phyloP scores from a whole-genome alignment of 2,113 vertebrate species.

The Lophochroa leadbeateri region DNA sequence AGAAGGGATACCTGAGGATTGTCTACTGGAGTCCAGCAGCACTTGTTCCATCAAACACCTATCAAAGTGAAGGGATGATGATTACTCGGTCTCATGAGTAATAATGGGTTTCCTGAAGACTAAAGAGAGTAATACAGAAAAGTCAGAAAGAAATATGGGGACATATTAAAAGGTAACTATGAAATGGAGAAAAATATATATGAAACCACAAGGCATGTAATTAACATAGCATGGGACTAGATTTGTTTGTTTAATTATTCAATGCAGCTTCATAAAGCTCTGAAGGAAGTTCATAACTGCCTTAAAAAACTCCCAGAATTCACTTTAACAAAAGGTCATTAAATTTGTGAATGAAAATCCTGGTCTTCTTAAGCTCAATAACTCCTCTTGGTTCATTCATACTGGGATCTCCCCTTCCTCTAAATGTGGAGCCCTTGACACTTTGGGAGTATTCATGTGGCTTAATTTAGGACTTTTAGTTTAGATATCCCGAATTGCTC shows the following conservation, averaged over 20 bases:
- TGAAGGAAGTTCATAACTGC: conserved; percentile 21
- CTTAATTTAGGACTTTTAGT: conserved; percentile 22
- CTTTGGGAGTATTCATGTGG: background rate
- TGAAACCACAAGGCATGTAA: conserved; percentile 54
- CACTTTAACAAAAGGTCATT: conserved; percentile 18
- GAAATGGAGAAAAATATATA: conserved; percentile 33
- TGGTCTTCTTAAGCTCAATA: conserved; percentile 15
- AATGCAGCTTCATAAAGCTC: conserved; percentile 35
- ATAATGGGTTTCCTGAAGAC: conserved; percentile 59
- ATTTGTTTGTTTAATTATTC: conserved; percentile 67
- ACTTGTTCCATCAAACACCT: too few relatives aligned
- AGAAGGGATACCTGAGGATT: too few relatives aligned
- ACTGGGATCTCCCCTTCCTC: background rate
- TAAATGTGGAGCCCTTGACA: background rate
- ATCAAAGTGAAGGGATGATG: too few relatives aligned
- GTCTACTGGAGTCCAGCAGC: too few relatives aligned
- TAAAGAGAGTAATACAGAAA: conserved; percentile 32
- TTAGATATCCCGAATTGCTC: conserved; percentile 19
- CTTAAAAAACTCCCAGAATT: background rate
- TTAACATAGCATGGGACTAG: conserved; percentile 49
- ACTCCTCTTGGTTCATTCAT: conserved; percentile 33
- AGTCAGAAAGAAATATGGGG: conserved; percentile 63
- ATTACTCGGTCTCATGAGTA: conserved; percentile 47
- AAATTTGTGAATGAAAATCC: conserved; percentile 47
- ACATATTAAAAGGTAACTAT: conserved; percentile 46